Conservation (phyloP, 2,888 invertebrate genomes). For the Drosophila mercatorum region DNA sequence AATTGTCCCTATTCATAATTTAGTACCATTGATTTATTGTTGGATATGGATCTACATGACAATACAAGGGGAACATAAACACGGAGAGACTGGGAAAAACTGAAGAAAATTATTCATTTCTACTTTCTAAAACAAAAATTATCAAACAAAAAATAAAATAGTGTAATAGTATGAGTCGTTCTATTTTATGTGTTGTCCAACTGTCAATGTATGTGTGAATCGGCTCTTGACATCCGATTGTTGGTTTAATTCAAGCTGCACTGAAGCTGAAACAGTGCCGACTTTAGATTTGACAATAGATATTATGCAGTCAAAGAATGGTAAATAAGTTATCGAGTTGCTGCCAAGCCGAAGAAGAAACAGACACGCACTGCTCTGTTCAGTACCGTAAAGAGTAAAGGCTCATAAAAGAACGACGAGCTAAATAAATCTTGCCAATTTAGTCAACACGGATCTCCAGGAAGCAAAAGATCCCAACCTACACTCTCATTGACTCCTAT, state of each 20-base stretch:
- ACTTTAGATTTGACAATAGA: not conserved
- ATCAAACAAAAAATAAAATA: not conserved
- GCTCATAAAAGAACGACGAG: not conserved
- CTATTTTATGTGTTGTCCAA: not conserved
- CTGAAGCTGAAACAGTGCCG: not conserved
- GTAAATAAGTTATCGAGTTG: not conserved
- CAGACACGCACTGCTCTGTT: not conserved
- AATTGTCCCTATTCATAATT: constrained; percentile 24
- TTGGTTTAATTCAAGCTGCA: not conserved
- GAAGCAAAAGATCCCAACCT: too few relatives aligned
- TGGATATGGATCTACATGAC: constrained; percentile 25
- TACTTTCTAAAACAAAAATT: not conserved
- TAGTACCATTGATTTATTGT: constrained; percentile 19
- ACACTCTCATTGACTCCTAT: too few relatives aligned
- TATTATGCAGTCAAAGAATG: not conserved
- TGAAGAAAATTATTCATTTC: not conserved
- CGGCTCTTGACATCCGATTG: not conserved
- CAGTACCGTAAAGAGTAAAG: not conserved
- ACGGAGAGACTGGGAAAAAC: constrained; percentile 3
- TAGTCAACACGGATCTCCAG: too few relatives aligned
- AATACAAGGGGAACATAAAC: constrained; percentile 16
- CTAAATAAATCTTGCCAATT: too few relatives aligned
- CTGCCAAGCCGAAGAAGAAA: not conserved
- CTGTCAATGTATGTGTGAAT: not conserved
- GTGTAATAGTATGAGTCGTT: not conserved